Conservation (phyloP, 2,797 vertebrate species). For the Crax fasciolata region DNA sequence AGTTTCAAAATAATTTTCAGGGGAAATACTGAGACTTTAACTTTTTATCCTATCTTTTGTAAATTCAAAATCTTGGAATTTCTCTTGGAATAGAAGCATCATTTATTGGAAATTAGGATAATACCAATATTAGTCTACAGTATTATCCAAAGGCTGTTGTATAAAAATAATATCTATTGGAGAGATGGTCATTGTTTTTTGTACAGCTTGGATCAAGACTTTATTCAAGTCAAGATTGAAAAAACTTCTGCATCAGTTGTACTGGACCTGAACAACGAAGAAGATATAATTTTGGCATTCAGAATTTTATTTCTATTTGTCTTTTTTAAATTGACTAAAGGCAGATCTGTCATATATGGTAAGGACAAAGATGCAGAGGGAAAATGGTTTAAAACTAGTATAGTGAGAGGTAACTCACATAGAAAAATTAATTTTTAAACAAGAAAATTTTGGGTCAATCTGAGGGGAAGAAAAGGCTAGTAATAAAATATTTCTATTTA, state of each 20-base stretch:
- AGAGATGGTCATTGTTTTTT: background rate
- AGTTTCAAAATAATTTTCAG: background rate
- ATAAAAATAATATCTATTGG: background rate
- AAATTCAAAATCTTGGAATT: background rate
- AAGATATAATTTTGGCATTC: background rate
- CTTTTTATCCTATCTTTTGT: background rate
- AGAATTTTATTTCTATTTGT: background rate
- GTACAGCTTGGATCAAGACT: accelerated
- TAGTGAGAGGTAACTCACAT: background rate
- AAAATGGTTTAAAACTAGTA: background rate
- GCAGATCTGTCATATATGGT: background rate
- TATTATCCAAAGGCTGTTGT: background rate
- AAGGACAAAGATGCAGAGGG: background rate
- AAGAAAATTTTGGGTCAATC: background rate
- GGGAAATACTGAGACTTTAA: background rate
- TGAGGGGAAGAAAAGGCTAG: background rate
- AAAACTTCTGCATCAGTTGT: background rate
- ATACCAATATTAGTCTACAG: background rate
- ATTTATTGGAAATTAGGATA: background rate
- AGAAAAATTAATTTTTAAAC: background rate
- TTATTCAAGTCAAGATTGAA: background rate
- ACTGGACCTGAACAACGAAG: background rate
- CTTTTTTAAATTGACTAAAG: background rate
- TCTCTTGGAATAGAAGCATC: background rate
- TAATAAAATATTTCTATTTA: background rate